Evolutionary conservation across 1,140 invertebrate species (phyloP).

Genomic region (Aphelenchoides besseyi): DNA sequence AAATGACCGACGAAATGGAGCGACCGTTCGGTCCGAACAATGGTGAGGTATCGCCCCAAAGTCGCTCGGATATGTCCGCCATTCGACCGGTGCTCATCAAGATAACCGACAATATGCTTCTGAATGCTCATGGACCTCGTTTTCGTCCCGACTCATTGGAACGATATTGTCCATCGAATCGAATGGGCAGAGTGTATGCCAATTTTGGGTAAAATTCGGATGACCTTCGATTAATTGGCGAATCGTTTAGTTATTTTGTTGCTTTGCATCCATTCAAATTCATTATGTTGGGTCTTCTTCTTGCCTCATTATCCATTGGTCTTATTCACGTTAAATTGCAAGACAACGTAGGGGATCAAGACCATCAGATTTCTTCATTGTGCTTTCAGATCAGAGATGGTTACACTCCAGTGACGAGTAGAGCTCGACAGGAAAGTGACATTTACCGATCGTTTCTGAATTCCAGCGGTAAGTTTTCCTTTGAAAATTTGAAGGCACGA

Average conservation of each 20-base stretch:
- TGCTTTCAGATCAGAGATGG: no score
- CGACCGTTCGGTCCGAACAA: neutral
- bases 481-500: neutral
- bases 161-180: conserved; percentile 13
- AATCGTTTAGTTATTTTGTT: neutral
- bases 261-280: conserved; percentile 1
- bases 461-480: conserved; percentile 1
- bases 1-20: conserved; percentile 6
- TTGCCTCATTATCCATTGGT: conserved; percentile 3
- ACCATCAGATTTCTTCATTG: no score
- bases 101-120: neutral
- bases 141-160: neutral
- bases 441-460: conserved; percentile 16
- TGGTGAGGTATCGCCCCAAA: neutral
- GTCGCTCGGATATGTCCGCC: neutral
- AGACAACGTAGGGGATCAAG: conserved; percentile 19
- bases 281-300: conserved; percentile 1
- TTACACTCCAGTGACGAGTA: conserved; percentile 12
- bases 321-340: neutral
- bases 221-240: neutral
- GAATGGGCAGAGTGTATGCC: conserved; percentile 12
- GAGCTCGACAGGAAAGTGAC: conserved; percentile 16
- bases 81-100: neutral
- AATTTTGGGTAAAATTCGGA: neutral
- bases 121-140: conserved; percentile 17